A percentile compares a stretch with the other conserved stretches of the same genome.
Conservation (phyloP, 2,888 invertebrate species). For the Metacarcinus magister region DNA sequence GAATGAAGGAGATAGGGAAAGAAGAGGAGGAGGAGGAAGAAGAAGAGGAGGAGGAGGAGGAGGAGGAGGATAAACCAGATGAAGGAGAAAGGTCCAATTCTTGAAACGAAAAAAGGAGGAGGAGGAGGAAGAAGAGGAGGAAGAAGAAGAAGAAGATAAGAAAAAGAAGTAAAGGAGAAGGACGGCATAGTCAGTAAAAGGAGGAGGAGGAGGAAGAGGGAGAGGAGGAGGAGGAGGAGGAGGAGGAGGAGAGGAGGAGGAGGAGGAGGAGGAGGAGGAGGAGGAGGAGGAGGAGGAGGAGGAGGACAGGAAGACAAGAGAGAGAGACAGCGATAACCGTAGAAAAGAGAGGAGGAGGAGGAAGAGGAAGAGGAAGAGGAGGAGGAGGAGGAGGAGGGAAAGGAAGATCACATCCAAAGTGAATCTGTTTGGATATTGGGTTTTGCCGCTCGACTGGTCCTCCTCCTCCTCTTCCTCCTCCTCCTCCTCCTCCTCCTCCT, state of each 20-base stretch:
- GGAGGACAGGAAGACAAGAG: background rate
- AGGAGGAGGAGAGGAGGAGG: background rate
- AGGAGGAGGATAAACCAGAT: background rate
- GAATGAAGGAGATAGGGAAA: background rate
- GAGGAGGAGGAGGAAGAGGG: conserved; percentile 12
- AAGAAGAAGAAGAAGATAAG: conserved; percentile 8
- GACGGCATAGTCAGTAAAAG: background rate
- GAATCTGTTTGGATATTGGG: conserved; percentile 26
- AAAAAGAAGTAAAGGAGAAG: background rate
- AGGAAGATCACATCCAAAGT: background rate
- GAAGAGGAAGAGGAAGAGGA: background rate
- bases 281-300: background rate
- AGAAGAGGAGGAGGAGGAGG: background rate
- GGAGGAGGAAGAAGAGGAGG: background rate
- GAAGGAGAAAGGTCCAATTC: background rate
- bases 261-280: background rate
- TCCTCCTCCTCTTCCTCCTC: background rate
- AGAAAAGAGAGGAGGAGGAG: background rate
- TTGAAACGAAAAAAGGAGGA: background rate
- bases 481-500: conserved; percentile 17
- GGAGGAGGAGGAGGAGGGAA: background rate
- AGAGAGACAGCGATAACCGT: background rate
- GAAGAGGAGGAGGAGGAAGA: background rate
- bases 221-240: background rate
- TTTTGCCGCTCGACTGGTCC: background rate